Base-by-base conservation (phyloP, 2,797 vertebrate species). In the Sebastes hubbsi region DNA sequence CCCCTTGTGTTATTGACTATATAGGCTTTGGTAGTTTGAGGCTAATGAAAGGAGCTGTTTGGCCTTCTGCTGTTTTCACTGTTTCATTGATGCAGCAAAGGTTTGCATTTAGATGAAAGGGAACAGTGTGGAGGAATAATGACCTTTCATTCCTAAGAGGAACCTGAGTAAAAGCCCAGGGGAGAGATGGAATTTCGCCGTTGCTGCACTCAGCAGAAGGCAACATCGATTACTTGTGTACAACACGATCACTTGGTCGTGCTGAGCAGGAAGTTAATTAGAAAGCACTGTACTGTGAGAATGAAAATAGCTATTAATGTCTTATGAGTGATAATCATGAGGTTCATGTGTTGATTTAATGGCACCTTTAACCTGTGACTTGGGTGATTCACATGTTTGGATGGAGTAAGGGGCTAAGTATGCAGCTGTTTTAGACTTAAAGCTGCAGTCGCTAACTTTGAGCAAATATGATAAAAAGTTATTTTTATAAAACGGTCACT, bases 141-240 rank as follows among this genome's bases (percentile, higher is more conserved):
- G 77, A 87, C 78, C 72, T 90, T 79, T 74, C 58, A 80, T 74
- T 85, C 68, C 68, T 66, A 38, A 18, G 66, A 73, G 71, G 42
- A 89, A 92, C 76, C 54, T 46, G 34, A 88, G 74, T 60, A 46
- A 75, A 81, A 81, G 55, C 87, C 80, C 90, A 29, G 16, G 88
- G 79, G 91, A 92, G 59, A 58, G 81, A 88, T 93, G 81, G 81
- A 84, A 90, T 94, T 91, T 92, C 88, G 49, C 60, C 79, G 46
- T 12, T 70, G 74, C 88, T 90, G 89, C 81, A 89, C 77, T 91
- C 82, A 88, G 82, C 80, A 77, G 74, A 80, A 72, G 61, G 62
- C 65, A 68, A 73, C 89, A 95, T 94, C 16, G 92, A 95, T 94
- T 93, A 90, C 83, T 88, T 86, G 76, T 85, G 81, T 84, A 78